phyloP scores from a whole-genome alignment of 2,888 invertebrate genomes.

The Leptinotarsa rubiginosa region DNA sequence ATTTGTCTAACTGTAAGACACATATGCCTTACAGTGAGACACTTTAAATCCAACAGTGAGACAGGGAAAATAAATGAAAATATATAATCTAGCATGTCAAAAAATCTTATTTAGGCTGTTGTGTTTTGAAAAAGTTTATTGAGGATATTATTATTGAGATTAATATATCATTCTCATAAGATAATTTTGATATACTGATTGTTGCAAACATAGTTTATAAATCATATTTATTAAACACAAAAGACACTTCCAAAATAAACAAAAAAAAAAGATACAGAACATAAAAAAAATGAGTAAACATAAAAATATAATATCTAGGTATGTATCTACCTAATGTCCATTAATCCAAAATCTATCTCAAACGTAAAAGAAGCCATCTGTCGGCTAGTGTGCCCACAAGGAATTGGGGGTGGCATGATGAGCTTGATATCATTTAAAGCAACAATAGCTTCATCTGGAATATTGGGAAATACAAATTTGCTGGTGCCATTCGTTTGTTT shows the following conservation, averaged over 20 bases:
- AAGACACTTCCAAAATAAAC: too few species aligned
- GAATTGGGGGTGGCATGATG: constrained; percentile 33
- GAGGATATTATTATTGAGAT: constrained; percentile 14
- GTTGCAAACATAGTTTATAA: too few species aligned
- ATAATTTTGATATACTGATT: too few species aligned
- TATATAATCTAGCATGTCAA: constrained; percentile 20
- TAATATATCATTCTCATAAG: too few species aligned
- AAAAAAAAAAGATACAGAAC: too few species aligned
- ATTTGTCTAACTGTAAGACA: too few species aligned
- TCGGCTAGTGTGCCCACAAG: constrained; percentile 25
- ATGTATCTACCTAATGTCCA: constrained; percentile 23
- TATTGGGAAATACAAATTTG: constrained; percentile 35
- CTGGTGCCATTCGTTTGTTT: constrained; percentile 27
- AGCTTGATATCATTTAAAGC: constrained; percentile 29
- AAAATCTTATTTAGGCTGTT: constrained; percentile 20
- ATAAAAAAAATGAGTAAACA: too few species aligned
- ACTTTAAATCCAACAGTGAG: constrained; percentile 24
- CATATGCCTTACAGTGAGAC: too few species aligned
- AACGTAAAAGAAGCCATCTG: constrained; percentile 17
- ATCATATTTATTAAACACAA: too few species aligned
- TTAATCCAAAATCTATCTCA: constrained; percentile 26
- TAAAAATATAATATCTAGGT: too few species aligned
- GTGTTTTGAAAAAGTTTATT: constrained; percentile 21
- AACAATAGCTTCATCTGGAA: constrained; percentile 32
- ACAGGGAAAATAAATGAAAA: constrained; percentile 22